Conservation (phyloP, 2,888 invertebrate genomes). For the Melieria crassipennis region DNA sequence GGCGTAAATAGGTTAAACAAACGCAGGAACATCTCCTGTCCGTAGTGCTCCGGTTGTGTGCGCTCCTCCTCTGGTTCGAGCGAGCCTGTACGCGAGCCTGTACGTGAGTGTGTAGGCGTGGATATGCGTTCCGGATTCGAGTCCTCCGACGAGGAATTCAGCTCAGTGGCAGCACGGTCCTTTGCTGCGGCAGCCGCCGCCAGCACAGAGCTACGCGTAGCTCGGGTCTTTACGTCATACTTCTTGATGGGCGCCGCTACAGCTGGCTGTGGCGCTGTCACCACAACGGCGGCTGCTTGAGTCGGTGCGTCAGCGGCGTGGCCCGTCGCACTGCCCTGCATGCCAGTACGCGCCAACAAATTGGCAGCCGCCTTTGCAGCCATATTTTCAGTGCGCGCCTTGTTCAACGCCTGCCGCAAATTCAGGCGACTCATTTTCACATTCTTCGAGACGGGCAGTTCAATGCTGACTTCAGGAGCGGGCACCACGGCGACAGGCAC, state of each 20-base stretch:
- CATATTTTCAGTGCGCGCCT: slow-evolving; percentile 53
- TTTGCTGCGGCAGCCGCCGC: slow-evolving; percentile 21
- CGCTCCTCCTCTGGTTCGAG: slow-evolving; percentile 39
- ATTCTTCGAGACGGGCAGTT: slow-evolving; percentile 46
- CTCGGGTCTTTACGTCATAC: slow-evolving; percentile 33
- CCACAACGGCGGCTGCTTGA: slow-evolving; percentile 23
- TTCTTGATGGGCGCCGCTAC: slow-evolving; percentile 20
- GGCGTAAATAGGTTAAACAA: slow-evolving; percentile 59
- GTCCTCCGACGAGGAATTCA: slow-evolving; percentile 53
- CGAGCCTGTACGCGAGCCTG: slow-evolving; percentile 47
- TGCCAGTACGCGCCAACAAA: slow-evolving; percentile 9
- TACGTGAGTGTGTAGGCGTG: slow-evolving; percentile 46
- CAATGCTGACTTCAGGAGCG: slow-evolving; percentile 22
- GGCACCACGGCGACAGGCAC: neutral
- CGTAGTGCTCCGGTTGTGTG: slow-evolving; percentile 52
- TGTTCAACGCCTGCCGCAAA: slow-evolving; percentile 59
- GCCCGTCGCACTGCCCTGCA: neutral
- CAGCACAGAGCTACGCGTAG: slow-evolving; percentile 20
- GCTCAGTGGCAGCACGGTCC: slow-evolving; percentile 31
- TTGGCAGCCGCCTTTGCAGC: slow-evolving; percentile 38
- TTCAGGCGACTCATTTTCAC: slow-evolving; percentile 59
- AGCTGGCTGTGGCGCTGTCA: slow-evolving; percentile 12
- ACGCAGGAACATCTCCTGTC: slow-evolving; percentile 59
- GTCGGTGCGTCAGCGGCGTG: neutral
- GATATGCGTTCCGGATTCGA: slow-evolving; percentile 48